phyloP scores from a whole-genome alignment of 23 tunicate genomes.

The Aplidium turbinatum region DNA sequence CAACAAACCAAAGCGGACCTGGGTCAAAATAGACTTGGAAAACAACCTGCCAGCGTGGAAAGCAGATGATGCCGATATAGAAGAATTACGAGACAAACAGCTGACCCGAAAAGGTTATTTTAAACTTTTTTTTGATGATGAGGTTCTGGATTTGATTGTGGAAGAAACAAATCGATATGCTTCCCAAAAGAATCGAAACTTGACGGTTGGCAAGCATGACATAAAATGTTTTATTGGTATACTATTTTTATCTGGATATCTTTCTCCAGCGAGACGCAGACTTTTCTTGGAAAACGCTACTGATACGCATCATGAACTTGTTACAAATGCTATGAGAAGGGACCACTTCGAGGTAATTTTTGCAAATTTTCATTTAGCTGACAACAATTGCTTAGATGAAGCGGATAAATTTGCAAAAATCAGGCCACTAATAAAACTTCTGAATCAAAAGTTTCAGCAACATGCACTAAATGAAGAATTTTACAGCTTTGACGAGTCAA shows the following conservation, averaged over 20 bases:
- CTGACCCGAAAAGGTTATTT: too few relatives aligned
- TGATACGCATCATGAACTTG: slow-evolving; percentile 2
- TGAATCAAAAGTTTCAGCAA: slow-evolving; percentile 9
- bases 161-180: slow-evolving; percentile 11
- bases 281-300: slow-evolving; percentile 13
- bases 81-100: too few relatives aligned
- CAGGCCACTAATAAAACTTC: slow-evolving; percentile 16
- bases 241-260: slow-evolving; percentile 1
- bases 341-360: slow-evolving; percentile 15
- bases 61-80: too few relatives aligned
- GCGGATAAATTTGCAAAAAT: slow-evolving; percentile 9
- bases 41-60: background rate
- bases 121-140: too few relatives aligned
- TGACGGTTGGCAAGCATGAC: slow-evolving; percentile 1
- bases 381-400: slow-evolving; percentile 18
- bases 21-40: background rate
- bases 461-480: slow-evolving; percentile 5
- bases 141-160: background rate
- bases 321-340: slow-evolving; percentile 22
- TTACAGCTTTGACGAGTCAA: slow-evolving; percentile 28
- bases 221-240: slow-evolving; percentile 14
- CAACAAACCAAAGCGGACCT: too few relatives aligned
- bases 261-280: background rate
- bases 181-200: slow-evolving; percentile 2
- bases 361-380: slow-evolving; percentile 1